Percentiles rank a stretch among this genome's conserved stretches.
Evolutionary conservation across 2,113 vertebrate genomes (phyloP).

Genomic region (Mirza zaza): DNA sequence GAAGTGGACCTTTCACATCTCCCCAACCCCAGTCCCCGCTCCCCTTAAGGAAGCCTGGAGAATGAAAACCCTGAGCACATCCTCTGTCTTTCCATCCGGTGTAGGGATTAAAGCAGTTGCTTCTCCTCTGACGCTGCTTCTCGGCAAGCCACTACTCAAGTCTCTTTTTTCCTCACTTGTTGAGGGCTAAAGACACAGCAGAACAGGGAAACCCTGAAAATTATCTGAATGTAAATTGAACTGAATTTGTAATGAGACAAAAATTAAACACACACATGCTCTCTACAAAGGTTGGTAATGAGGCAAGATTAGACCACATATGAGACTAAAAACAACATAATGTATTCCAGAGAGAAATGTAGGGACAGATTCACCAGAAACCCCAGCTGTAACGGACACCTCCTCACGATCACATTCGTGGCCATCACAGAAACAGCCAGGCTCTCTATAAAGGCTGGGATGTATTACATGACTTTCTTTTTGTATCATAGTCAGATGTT

Average conservation of each 20-base stretch:
- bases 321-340: neutral
- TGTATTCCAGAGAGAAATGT: neutral
- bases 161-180: neutral
- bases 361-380: neutral
- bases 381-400: neutral
- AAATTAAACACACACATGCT: constrained; percentile 17
- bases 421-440: neutral
- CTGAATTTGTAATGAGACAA: constrained; percentile 29
- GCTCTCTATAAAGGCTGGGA: neutral
- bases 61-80: neutral
- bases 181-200: neutral
- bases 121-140: neutral
- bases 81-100: neutral
- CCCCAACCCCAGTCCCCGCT: neutral
- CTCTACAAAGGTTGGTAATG: neutral
- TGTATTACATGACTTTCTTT: neutral
- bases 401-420: neutral
- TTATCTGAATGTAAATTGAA: neutral
- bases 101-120: neutral
- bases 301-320: neutral
- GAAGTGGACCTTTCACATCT: neutral
- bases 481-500: neutral
- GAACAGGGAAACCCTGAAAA: constrained; percentile 32
- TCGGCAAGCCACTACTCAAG: neutral
- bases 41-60: neutral